Base-by-base conservation (phyloP, 2,888 invertebrate species). In the Temnothorax unifasciatus region DNA sequence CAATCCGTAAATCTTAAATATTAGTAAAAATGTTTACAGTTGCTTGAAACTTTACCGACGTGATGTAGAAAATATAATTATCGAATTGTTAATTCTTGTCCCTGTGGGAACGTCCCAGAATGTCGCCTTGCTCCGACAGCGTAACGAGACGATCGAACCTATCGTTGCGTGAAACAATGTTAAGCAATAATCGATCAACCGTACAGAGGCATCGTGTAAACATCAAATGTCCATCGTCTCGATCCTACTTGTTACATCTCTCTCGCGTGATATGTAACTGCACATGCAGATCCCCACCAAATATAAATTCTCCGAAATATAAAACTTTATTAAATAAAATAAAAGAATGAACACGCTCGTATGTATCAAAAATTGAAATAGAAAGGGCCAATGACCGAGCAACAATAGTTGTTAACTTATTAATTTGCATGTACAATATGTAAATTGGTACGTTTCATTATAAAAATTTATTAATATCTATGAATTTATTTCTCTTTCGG, bases 131-230 rank as follows among this genome's bases (percentile, higher is more conserved):
- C 52, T 68, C 57, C 52, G 74, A 81, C 61, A 66, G 15, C 81
- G 54, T 83, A 86, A 89, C 85, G 83, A 85, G 79, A 83, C 63
- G 81, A 83, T 83, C 84, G 74, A 74, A 86, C 34, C 85, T 86
- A 87, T 63, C 73, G 79, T 82, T 69, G 89, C 91, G 88, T 90
- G 91, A 92, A 93, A 92, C 90, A 86, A 81, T 89, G 90, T 92
- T 92, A 92, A 92, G 92, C 92, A 92, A 92, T 92, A 91, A 92
- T 92, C 92, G 89, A 93, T 93, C 91, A 90, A 82, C 90, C 89
- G 91, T 92, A 88, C 77, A 84, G 88, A 82, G 69, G 86, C 90
- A 86, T 89, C 86, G 90, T 84, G 86, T 88, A 88, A 88, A 91
- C 90, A 90, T 92, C 92, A 92, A 92, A 92, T 89, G 91, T 91